phyloP scores from a whole-genome alignment of 2,797 vertebrate genomes.

The Balearica regulorum region DNA sequence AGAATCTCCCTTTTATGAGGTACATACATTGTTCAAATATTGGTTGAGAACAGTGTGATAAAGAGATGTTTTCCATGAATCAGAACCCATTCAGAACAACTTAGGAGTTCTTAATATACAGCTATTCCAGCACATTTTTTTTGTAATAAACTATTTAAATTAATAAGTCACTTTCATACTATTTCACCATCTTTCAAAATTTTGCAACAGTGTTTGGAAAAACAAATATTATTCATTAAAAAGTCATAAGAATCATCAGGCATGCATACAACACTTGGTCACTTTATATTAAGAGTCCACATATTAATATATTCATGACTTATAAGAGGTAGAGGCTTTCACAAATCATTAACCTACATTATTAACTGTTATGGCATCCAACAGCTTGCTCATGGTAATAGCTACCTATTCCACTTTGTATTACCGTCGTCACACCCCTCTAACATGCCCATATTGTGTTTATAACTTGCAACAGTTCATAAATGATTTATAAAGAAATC shows the following conservation, averaged over 20 bases:
- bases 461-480: neutral
- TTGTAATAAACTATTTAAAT: neutral
- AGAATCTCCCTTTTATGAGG: neutral
- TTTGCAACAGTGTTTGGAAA: neutral
- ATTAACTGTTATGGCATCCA: neutral
- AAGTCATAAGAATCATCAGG: neutral
- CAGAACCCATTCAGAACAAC: neutral
- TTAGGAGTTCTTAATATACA: neutral
- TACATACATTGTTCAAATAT: neutral
- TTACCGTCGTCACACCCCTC: neutral
- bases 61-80: neutral
- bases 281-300: neutral
- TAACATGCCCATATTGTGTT: neutral
- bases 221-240: neutral
- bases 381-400: neutral
- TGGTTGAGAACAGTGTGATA: neutral
- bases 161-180: neutral
- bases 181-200: neutral
- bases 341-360: conserved; percentile 11
- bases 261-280: neutral
- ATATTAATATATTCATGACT: neutral
- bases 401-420: neutral
- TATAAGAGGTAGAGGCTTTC: neutral
- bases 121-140: neutral
- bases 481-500: neutral